Conservation (phyloP, 2,888 invertebrate species). For the Lottia scabra region DNA sequence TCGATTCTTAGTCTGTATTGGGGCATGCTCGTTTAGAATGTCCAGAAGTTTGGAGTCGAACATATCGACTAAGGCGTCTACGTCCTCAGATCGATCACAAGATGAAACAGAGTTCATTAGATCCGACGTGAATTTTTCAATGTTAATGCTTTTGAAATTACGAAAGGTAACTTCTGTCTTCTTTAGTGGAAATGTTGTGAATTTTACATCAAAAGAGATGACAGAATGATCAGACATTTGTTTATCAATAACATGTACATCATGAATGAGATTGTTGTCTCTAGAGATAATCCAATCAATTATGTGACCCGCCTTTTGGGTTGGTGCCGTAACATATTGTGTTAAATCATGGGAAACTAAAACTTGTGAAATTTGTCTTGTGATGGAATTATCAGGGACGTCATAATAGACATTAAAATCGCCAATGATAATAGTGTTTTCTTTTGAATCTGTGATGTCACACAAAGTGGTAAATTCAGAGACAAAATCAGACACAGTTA, state of each 20-base stretch:
- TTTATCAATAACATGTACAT: no score
- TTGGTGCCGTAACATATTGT: background rate
- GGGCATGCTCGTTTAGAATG: background rate
- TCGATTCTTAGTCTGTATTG: background rate
- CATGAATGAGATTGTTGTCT: no score
- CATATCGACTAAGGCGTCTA: background rate
- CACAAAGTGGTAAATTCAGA: background rate
- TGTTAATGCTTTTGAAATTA: no score
- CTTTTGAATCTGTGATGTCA: background rate
- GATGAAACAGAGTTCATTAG: background rate
- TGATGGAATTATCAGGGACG: background rate
- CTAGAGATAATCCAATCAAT: no score
- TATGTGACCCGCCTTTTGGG: no score
- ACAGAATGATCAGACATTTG: no score
- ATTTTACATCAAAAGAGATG: no score
- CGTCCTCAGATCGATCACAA: background rate
- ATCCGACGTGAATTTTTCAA: no score
- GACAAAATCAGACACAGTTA: background rate
- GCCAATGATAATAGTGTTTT: background rate
- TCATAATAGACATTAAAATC: background rate
- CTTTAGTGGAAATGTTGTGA: no score
- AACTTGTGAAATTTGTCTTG: background rate
- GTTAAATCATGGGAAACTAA: background rate
- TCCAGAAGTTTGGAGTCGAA: background rate
- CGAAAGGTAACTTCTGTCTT: no score